These are phyloP conservation scores for Diarsia dahlii DNA, from an alignment of 2,888 invertebrate genomes.

Conservation along the genomic window DNA sequence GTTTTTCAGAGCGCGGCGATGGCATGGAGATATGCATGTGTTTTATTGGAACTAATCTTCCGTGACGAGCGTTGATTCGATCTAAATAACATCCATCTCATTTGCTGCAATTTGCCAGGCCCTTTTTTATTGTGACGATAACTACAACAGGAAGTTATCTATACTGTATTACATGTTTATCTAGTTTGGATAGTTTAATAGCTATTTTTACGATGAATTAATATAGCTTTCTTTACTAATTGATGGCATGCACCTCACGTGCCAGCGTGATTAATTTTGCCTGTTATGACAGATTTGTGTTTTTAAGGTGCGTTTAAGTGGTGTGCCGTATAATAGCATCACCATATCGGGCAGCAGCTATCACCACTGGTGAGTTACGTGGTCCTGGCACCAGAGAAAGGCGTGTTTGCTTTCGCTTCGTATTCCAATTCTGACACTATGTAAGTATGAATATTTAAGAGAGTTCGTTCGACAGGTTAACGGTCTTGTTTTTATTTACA, in stretches of 20 bases:
- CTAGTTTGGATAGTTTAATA: slow-evolving; percentile 19
- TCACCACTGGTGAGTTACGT: slow-evolving; percentile 44
- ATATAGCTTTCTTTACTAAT: slow-evolving; percentile 36
- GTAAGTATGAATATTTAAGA: slow-evolving; percentile 60
- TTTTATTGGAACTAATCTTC: slow-evolving; percentile 76
- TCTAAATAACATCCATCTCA: slow-evolving; percentile 51
- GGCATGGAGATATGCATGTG: slow-evolving; percentile 80
- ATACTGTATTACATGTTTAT: slow-evolving; percentile 25
- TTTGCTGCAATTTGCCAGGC: slow-evolving; percentile 28
- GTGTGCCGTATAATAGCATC: slow-evolving; percentile 34
- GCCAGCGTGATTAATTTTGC: slow-evolving; percentile 27
- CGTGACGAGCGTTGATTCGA: slow-evolving; percentile 71
- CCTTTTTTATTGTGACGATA: slow-evolving; percentile 30
- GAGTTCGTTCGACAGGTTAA: slow-evolving; percentile 59
- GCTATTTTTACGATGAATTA: slow-evolving; percentile 16
- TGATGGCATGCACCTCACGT: slow-evolving; percentile 20
- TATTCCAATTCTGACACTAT: slow-evolving; percentile 56
- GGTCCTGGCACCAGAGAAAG: slow-evolving; percentile 62
- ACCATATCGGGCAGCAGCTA: slow-evolving; percentile 41
- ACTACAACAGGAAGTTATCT: slow-evolving; percentile 35
- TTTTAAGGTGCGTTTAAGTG: slow-evolving; percentile 19
- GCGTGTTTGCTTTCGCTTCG: slow-evolving; percentile 64
- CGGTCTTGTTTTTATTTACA: slow-evolving; percentile 61
- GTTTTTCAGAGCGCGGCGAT: slow-evolving; percentile 87
- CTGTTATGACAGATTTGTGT: slow-evolving; percentile 17